Percentiles rank a stretch among this genome's conserved stretches.
phyloP scores from a whole-genome alignment of 2,797 vertebrate genomes.

The Salarias fasciatus region DNA sequence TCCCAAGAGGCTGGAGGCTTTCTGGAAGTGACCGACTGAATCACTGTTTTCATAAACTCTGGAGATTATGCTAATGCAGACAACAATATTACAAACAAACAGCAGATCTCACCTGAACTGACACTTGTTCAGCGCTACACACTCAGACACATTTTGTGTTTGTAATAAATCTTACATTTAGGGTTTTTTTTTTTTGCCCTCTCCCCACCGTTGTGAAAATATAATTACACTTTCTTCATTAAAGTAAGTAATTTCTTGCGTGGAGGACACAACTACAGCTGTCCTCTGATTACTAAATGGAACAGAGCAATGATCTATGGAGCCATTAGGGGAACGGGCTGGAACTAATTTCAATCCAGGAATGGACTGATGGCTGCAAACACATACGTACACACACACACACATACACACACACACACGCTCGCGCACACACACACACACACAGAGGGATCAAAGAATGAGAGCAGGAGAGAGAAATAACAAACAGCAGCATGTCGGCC shows the following conservation, averaged over 20 bases:
- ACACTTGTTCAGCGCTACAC: not conserved
- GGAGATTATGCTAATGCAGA: not conserved
- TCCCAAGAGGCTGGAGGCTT: no score
- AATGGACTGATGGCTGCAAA: conserved; percentile 62
- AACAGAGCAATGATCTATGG: conserved; percentile 82
- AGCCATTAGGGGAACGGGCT: conserved; percentile 81
- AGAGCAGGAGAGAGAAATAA: conserved; percentile 35
- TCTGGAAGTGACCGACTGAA: no score
- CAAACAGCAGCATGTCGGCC: conserved; percentile 59
- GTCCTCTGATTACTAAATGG: conserved; percentile 85
- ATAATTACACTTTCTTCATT: conserved; percentile 81
- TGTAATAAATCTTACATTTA: conserved; percentile 45
- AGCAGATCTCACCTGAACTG: not conserved
- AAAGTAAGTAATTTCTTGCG: conserved; percentile 78
- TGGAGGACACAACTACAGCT: conserved; percentile 73
- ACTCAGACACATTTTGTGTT: conserved; percentile 20
- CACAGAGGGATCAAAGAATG: conserved; percentile 51
- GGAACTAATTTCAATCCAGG: conserved; percentile 82
- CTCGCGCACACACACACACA: conserved; percentile 19
- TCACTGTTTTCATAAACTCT: no score
- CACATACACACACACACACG: conserved; percentile 2
- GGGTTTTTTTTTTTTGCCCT: not conserved
- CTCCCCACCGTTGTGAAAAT: conserved; percentile 62
- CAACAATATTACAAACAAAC: not conserved
- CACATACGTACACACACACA: conserved; percentile 29